Evolutionary conservation across 1,140 invertebrate species (phyloP).

Genomic region (Drosophila grimshawi): DNA sequence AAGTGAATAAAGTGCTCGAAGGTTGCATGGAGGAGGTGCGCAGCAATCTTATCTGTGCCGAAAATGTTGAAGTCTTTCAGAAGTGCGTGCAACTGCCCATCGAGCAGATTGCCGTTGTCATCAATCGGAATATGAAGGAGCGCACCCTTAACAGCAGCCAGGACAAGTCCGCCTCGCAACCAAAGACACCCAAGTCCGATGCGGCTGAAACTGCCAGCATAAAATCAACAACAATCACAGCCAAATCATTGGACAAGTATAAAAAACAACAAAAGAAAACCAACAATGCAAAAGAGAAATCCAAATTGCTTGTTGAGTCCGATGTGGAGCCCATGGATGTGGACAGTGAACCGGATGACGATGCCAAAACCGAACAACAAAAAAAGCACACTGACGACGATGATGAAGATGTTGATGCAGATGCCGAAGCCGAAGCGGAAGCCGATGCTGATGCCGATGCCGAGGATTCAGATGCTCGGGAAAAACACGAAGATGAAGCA

Average conservation of each 20-base stretch:
- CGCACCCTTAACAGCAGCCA: slow-evolving; percentile 18
- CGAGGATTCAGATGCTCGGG: slow-evolving; percentile 18
- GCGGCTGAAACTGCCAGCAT: neutral
- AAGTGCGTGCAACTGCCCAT: slow-evolving; percentile 96
- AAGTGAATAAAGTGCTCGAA: slow-evolving; percentile 96
- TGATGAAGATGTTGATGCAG: slow-evolving; percentile 3
- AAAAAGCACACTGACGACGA: slow-evolving; percentile 17
- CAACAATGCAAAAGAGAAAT: neutral
- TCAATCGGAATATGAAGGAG: slow-evolving; percentile 58
- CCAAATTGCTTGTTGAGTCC: neutral
- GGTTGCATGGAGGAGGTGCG: slow-evolving; percentile 96
- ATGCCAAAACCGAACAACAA: slow-evolving; percentile 17
- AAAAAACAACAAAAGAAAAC: neutral
- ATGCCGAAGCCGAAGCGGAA: slow-evolving; percentile 14
- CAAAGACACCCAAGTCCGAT: slow-evolving; percentile 32
- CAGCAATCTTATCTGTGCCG: slow-evolving; percentile 88
- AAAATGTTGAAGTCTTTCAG: slow-evolving; percentile 94
- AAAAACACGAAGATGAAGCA: slow-evolving; percentile 2
- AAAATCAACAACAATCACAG: neutral
- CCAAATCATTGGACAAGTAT: neutral
- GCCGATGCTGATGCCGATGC: slow-evolving; percentile 29
- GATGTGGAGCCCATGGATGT: slow-evolving; percentile 47
- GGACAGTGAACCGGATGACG: slow-evolving; percentile 29
- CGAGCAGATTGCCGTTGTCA: slow-evolving; percentile 93
- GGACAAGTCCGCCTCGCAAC: slow-evolving; percentile 19